Percentiles rank a stretch among this genome's conserved stretches.
These are phyloP conservation scores for Frankliniella fusca DNA, from an alignment of 2,888 invertebrate genomes.

Conservation along the genomic window DNA sequence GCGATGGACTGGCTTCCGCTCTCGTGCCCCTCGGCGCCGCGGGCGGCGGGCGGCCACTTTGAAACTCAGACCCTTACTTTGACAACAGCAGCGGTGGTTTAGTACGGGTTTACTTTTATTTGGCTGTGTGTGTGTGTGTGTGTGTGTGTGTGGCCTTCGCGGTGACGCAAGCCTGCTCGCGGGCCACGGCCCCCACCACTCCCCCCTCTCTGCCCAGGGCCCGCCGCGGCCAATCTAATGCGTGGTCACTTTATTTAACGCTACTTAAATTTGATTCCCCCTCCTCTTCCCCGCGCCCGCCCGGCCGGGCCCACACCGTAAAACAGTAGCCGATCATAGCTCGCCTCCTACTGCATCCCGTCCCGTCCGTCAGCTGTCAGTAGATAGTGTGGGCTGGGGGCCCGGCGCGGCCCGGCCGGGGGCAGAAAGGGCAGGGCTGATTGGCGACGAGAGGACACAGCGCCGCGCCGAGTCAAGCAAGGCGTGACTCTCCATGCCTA, in stretches of 20 bases:
- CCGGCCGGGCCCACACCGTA: background rate
- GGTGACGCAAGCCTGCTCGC: too few relatives aligned
- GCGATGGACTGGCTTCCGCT: too few relatives aligned
- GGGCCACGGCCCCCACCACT: too few relatives aligned
- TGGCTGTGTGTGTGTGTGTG: too few relatives aligned
- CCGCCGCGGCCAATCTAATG: background rate
- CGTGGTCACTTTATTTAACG: constrained; percentile 5
- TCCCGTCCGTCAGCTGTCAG: constrained; percentile 6
- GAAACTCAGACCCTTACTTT: too few relatives aligned
- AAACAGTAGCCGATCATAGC: background rate
- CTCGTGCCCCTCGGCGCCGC: too few relatives aligned
- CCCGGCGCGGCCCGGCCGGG: background rate
- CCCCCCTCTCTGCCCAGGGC: too few relatives aligned
- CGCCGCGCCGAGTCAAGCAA: background rate
- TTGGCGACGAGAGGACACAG: background rate
- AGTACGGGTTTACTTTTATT: too few relatives aligned
- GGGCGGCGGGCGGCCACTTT: too few relatives aligned
- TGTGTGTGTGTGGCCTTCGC: too few relatives aligned
- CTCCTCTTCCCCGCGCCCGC: background rate
- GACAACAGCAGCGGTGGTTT: too few relatives aligned
- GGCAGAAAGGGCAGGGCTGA: background rate
- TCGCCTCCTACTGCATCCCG: background rate
- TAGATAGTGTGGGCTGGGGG: background rate
- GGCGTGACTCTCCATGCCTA: background rate
- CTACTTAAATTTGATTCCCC: constrained; percentile 8